These are phyloP conservation scores for Nephila pilipes DNA, from an alignment of 1,140 invertebrate species.

Conservation along the genomic window DNA sequence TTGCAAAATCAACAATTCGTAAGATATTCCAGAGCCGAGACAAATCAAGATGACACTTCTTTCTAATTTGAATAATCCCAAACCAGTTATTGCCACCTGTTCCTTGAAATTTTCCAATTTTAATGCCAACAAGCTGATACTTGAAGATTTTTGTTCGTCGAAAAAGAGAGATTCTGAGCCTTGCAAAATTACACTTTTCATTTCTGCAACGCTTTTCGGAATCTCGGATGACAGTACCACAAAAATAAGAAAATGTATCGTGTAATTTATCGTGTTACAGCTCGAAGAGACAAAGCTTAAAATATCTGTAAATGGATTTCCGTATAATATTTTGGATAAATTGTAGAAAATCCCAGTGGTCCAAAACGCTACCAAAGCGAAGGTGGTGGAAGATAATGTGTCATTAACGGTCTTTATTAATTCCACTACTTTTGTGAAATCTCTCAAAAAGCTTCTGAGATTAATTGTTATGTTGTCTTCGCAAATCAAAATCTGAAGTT, in stretches of 20 bases:
- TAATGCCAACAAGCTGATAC: not conserved
- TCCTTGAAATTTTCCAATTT: not conserved
- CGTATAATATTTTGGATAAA: not conserved
- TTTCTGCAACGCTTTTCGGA: not conserved
- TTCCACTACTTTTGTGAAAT: not conserved
- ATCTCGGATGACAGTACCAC: not conserved
- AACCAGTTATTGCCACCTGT: not conserved
- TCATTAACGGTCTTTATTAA: not conserved
- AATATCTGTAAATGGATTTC: not conserved
- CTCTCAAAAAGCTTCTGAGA: not conserved
- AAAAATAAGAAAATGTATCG: not conserved
- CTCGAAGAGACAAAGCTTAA: not conserved
- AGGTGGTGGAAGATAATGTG: not conserved
- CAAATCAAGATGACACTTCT: not conserved
- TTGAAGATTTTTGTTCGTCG: not conserved
- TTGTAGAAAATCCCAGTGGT: conserved; percentile 1
- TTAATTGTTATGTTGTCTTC: not conserved
- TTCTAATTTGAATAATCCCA: not conserved
- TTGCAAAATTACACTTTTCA: not conserved
- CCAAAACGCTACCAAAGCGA: not conserved
- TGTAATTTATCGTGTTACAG: not conserved
- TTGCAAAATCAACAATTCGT: not conserved
- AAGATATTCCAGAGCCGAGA: not conserved
- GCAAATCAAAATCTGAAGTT: not conserved
- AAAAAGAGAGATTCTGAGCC: not conserved